Conservation (phyloP, 2,113 vertebrate species). For the Leptosomus discolor region DNA sequence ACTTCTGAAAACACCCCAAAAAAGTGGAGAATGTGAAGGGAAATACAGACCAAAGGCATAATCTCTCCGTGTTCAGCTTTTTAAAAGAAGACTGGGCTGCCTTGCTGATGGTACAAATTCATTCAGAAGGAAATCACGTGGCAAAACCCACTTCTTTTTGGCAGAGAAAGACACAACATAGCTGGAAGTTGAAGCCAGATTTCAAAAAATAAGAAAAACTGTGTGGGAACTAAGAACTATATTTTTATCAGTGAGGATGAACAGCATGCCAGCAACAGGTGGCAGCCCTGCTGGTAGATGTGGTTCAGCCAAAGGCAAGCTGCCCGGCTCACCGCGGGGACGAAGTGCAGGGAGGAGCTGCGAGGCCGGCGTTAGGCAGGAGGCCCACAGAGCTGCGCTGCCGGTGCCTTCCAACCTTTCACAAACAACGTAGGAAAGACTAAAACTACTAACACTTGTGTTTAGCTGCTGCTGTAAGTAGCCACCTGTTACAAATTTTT, state of each 20-base stretch:
- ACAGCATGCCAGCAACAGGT: neutral
- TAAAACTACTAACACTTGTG: neutral
- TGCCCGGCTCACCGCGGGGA: neutral
- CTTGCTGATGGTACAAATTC: neutral
- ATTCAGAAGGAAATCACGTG: neutral
- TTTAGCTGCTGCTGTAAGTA: neutral
- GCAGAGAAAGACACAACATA: neutral
- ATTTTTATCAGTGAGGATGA: neutral
- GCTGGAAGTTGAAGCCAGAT: neutral
- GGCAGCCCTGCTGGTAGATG: neutral
- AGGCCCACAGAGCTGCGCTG: neutral
- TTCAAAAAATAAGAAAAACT: no score
- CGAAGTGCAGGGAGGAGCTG: neutral
- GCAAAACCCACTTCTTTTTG: neutral
- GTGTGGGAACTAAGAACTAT: neutral
- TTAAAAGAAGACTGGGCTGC: neutral
- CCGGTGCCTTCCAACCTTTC: neutral
- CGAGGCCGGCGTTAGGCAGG: accelerated
- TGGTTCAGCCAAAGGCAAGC: neutral
- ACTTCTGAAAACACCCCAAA: neutral
- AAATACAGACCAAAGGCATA: neutral
- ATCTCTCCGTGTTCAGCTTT: neutral
- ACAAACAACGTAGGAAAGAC: neutral
- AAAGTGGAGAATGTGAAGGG: neutral
- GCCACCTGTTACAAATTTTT: neutral